Base-by-base conservation (phyloP, 2,888 invertebrate genomes). In the Pyrochroa serraticornis region DNA sequence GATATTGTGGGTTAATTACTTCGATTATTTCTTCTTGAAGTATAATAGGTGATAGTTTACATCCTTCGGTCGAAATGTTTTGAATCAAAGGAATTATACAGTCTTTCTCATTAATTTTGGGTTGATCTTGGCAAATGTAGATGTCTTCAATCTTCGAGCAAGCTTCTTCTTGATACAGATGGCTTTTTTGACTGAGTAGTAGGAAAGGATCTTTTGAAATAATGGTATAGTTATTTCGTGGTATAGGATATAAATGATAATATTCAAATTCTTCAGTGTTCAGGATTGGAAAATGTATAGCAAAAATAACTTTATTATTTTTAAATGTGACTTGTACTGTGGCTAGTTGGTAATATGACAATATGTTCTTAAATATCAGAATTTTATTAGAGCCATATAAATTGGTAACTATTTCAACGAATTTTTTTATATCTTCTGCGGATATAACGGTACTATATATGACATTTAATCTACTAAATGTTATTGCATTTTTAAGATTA, bases 401-500 rank as follows among this genome's bases (percentile, higher is more conserved):
- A 10, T 30, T 34, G 3, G 3, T 36, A 9, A 53, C 3, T 10
- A 30, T 10, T 12, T 37, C 9, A 13, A 59, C 39, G 2, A 59
- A 34, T 43, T 60, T 37, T 22, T 38, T n/a, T 30, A 66, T 10
- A 31, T 66, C 54, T n/a, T 3, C 31, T n/a, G 12, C 34, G 7
- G 56, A 51, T n/a, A 66, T 56, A 34, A 64, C 52, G 3, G 53
- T 39, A 32, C 41, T 58, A 47, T 63, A 64, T 36, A 67, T 32
- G 14, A 58, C 45, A 42, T 63, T 65, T 34, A 64, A 41, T 58
- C 63, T 64, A 9, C 56, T 60, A 42, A 67, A 67, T 36, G 42
- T 54, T n/a, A 67, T 50, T 37, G 60, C 60, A 35, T 66, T 58
- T 56, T 66, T 60, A 9, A 66, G 42, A 49, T 64, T 64, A 44